phyloP scores from a whole-genome alignment of 2,888 invertebrate species.

The Tubiluchus corallicola region DNA sequence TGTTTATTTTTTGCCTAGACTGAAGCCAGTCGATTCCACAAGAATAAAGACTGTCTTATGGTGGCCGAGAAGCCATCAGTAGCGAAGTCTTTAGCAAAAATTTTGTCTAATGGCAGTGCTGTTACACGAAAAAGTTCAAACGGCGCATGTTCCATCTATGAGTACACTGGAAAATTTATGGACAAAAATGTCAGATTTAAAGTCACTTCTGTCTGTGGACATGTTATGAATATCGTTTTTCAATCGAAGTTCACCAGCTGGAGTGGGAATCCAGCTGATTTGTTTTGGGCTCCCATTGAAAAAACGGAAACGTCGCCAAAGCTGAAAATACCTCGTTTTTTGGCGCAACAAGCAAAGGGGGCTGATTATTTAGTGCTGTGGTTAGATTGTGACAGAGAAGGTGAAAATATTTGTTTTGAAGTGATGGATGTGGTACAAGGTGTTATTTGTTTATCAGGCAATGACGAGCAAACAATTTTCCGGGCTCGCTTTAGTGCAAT shows the following conservation, averaged over 20 bases:
- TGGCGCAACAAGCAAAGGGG: conserved; percentile 53
- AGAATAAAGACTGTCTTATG: too few species aligned
- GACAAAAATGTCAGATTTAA: conserved; percentile 54
- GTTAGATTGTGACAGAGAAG: conserved; percentile 99
- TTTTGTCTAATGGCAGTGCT: conserved; percentile 70
- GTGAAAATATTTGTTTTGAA: conserved; percentile 99
- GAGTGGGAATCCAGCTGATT: conserved; percentile 77
- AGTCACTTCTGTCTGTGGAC: conserved; percentile 98
- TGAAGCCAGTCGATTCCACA: too few species aligned
- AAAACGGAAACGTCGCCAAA: conserved; percentile 92
- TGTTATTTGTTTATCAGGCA: conserved; percentile 39
- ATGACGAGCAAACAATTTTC: conserved; percentile 38
- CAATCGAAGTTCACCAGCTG: conserved; percentile 78
- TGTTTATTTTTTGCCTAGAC: too few species aligned
- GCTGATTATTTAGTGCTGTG: conserved; percentile 81
- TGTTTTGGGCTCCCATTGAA: conserved; percentile 78
- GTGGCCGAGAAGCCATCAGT: conserved; percentile 98
- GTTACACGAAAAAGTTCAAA: conserved; percentile 49
- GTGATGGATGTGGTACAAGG: conserved; percentile 51
- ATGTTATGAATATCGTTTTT: conserved; percentile 92
- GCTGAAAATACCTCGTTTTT: conserved; percentile 69
- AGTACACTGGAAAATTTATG: conserved; percentile 65
- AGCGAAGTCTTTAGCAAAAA: conserved; percentile 78
- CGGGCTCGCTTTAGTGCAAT: conserved; percentile 93
- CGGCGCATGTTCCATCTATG: conserved; percentile 77